Conservation (phyloP, 2,113 vertebrate species). For the Microcebus ravelobensis region DNA sequence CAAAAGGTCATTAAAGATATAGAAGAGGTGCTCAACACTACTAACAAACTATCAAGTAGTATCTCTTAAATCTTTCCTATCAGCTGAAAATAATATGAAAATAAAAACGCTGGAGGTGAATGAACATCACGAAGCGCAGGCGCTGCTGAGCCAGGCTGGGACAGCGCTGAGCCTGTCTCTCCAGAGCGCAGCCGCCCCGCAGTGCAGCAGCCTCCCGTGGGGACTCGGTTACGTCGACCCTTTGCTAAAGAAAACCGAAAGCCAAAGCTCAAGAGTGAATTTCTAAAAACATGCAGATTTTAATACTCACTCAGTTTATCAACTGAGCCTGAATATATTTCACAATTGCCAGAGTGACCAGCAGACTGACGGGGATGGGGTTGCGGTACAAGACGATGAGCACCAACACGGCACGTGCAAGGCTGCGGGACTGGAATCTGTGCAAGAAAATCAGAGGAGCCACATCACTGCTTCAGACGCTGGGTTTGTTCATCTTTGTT, state of each 20-base stretch:
- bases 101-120: neutral
- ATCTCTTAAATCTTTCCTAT: neutral
- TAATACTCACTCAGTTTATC: slow-evolving; percentile 94
- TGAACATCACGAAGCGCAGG: neutral
- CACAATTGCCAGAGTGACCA: slow-evolving; percentile 96
- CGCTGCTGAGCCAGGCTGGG: neutral
- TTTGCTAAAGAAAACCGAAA: neutral
- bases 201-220: neutral
- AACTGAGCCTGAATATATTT: slow-evolving; percentile 97
- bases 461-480: rapidly evolving
- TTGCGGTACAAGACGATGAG: slow-evolving; percentile 98
- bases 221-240: neutral
- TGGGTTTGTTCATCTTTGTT: neutral
- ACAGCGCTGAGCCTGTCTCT: neutral
- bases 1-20: no score
- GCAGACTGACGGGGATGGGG: slow-evolving; percentile 96
- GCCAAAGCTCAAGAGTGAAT: no score
- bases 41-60: neutral
- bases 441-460: slow-evolving; percentile 40
- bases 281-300: neutral
- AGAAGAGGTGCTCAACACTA: no score
- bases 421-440: slow-evolving; percentile 90
- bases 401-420: slow-evolving; percentile 94
- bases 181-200: neutral
- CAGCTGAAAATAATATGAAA: neutral